phyloP scores from a whole-genome alignment of 1,140 invertebrate species.

The Musca vetustissima region DNA sequence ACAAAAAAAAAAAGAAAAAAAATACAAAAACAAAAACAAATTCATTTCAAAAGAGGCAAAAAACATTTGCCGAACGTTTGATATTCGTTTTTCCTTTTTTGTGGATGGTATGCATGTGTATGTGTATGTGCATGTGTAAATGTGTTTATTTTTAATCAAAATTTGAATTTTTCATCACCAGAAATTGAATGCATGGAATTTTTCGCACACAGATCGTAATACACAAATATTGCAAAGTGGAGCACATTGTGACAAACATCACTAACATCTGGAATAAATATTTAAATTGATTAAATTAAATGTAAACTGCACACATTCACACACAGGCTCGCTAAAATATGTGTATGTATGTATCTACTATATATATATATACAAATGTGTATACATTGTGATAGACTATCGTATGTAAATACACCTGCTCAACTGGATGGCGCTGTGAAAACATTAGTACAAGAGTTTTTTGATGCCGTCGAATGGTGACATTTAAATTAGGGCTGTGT shows the following conservation, averaged over 20 bases:
- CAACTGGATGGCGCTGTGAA: no score
- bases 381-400: no score
- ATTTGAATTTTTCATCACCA: constrained; percentile 13
- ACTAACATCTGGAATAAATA: constrained; percentile 16
- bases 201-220: no score
- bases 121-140: not conserved
- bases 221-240: constrained; percentile 15
- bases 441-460: no score
- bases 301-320: no score
- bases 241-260: constrained; percentile 3
- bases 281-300: constrained; percentile 17
- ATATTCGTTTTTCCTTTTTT: not conserved
- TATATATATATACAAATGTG: no score
- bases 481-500: no score
- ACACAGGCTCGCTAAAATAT: no score
- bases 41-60: no score
- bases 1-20: not conserved
- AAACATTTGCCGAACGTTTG: not conserved
- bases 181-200: not conserved
- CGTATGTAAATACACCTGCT: no score
- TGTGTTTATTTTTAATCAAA: constrained; percentile 19
- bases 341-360: no score
- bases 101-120: not conserved
- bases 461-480: no score
- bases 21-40: not conserved